Conservation (phyloP, 1,140 invertebrate species). For the Polypedilum pembai region DNA sequence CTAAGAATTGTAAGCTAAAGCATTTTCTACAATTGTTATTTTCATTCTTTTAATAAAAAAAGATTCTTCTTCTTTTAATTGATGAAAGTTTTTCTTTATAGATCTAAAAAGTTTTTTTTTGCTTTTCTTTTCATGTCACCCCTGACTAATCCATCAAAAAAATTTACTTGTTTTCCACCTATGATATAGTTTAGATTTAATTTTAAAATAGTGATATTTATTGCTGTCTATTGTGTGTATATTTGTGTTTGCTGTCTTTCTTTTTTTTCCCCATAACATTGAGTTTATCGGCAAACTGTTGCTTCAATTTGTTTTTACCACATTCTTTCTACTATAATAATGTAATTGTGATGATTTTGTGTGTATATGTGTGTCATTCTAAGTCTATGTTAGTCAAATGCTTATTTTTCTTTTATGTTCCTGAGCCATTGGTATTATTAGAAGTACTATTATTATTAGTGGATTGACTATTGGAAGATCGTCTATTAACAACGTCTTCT, state of each 20-base stretch:
- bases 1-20: neutral
- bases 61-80: neutral
- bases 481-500: constrained; percentile 47
- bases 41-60: neutral
- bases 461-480: constrained; percentile 12
- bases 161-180: neutral
- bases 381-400: too few relatives aligned
- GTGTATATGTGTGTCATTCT: too few relatives aligned
- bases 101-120: neutral
- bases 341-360: too few relatives aligned
- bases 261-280: neutral
- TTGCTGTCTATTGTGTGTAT: neutral
- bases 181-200: neutral
- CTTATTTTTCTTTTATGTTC: constrained; percentile 16
- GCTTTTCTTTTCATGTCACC: too few relatives aligned
- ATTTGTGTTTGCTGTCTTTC: neutral
- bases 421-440: constrained; percentile 21
- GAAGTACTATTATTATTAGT: neutral
- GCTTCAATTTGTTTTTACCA: neutral
- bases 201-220: neutral
- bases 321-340: neutral
- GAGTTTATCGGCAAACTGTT: neutral
- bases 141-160: neutral
- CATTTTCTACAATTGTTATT: neutral
- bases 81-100: neutral